phyloP scores from a whole-genome alignment of 1,140 invertebrate genomes.

The Drosophila serrata region DNA sequence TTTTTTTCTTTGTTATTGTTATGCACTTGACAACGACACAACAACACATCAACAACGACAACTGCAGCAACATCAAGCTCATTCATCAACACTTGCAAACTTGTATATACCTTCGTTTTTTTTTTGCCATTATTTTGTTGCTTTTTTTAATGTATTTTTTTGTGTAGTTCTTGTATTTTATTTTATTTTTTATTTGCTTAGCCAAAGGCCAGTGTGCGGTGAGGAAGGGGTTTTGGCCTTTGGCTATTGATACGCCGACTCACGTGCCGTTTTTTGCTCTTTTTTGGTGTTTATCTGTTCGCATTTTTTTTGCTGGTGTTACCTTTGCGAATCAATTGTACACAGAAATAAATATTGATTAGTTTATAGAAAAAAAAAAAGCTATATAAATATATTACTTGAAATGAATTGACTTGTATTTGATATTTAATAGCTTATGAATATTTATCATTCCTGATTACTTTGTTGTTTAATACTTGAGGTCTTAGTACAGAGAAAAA shows the following conservation, averaged over 20 bases:
- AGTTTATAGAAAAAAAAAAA: neutral
- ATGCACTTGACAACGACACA: constrained; percentile 78
- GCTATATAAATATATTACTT: neutral
- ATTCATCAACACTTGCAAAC: constrained; percentile 75
- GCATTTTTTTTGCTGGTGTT: constrained; percentile 26
- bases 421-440: constrained; percentile 2
- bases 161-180: constrained; percentile 20
- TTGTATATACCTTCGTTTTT: constrained; percentile 10
- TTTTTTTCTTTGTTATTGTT: constrained; percentile 53
- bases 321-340: constrained; percentile 61
- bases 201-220: constrained; percentile 33
- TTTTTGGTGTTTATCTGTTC: constrained; percentile 32
- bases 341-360: constrained; percentile 9
- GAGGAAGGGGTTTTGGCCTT: constrained; percentile 14
- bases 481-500: neutral
- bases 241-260: constrained; percentile 49
- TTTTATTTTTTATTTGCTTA: constrained; percentile 40
- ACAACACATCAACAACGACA: constrained; percentile 39
- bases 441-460: neutral
- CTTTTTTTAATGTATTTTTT: constrained; percentile 29
- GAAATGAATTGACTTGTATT: neutral
- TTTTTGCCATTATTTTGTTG: neutral
- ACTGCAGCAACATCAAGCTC: constrained; percentile 49
- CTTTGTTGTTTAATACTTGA: neutral
- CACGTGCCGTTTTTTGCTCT: constrained; percentile 55